phyloP scores from a whole-genome alignment of 2,113 vertebrate species.

The Myotis brandtii region DNA sequence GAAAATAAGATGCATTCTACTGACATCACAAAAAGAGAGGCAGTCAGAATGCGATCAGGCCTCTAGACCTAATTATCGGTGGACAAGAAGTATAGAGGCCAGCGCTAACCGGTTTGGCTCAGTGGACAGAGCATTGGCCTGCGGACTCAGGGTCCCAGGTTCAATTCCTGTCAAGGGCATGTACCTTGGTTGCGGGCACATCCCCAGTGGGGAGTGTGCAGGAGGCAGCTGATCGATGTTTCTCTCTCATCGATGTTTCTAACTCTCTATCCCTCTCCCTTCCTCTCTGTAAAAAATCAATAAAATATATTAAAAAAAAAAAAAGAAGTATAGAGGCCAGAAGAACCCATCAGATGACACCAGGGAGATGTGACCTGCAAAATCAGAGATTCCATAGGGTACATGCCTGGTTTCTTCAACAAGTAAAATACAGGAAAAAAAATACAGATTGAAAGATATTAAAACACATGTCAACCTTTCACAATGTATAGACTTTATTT shows the following conservation, averaged over 20 bases:
- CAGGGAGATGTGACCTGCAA: background rate
- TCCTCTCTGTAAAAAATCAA: no score
- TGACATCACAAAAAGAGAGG: background rate
- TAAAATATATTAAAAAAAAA: no score
- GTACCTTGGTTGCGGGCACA: no score
- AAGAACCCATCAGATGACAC: background rate
- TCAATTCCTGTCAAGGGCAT: no score
- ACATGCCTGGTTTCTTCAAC: background rate
- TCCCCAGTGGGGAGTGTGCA: no score
- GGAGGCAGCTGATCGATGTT: no score
- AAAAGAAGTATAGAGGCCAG: background rate
- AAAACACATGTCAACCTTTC: background rate
- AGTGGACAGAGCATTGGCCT: no score
- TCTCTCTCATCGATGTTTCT: no score
- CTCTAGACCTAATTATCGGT: background rate
- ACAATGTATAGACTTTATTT: background rate
- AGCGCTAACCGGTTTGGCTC: background rate
- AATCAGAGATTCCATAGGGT: background rate
- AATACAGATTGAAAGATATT: background rate
- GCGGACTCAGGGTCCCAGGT: no score
- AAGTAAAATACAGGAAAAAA: background rate
- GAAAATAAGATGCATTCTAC: background rate
- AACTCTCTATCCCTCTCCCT: no score
- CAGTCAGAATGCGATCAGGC: background rate
- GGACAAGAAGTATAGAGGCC: background rate